These are phyloP conservation scores for Dynastes hyllus DNA, from an alignment of 2,888 invertebrate genomes.

Conservation along the genomic window DNA sequence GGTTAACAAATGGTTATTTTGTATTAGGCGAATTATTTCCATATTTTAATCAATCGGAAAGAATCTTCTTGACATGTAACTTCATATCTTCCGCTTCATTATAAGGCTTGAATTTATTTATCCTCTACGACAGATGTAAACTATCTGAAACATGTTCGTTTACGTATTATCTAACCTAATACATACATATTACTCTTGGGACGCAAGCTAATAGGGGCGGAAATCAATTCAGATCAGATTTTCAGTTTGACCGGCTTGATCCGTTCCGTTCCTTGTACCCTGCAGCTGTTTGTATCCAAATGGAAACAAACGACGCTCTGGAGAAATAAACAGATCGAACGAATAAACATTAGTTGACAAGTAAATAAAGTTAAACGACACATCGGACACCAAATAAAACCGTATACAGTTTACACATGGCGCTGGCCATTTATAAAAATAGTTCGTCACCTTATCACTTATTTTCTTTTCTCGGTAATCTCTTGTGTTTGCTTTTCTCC, in stretches of 20 bases:
- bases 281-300: constrained; percentile 45
- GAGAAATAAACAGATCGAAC: constrained; percentile 47
- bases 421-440: constrained; percentile 41
- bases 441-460: constrained; percentile 46
- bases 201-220: constrained; percentile 38
- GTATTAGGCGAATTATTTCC: too few relatives aligned
- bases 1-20: too few relatives aligned
- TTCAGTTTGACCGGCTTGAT: constrained; percentile 39
- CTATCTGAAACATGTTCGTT: constrained; percentile 5
- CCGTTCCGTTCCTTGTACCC: constrained; percentile 41
- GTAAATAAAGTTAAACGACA: constrained; percentile 47
- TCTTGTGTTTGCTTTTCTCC: constrained; percentile 35
- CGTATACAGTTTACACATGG: constrained; percentile 22
- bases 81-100: too few relatives aligned
- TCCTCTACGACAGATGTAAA: neutral
- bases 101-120: too few relatives aligned
- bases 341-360: constrained; percentile 45
- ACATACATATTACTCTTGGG: constrained; percentile 19
- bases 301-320: constrained; percentile 44
- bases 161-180: constrained; percentile 17
- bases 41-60: too few relatives aligned
- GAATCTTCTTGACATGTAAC: too few relatives aligned
- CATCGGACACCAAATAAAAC: constrained; percentile 40
- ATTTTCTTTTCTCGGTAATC: constrained; percentile 43
- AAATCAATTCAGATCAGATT: constrained; percentile 43